These are phyloP conservation scores for Cnemophilus loriae DNA, from an alignment of 2,113 vertebrate genomes.

Conservation along the genomic window DNA sequence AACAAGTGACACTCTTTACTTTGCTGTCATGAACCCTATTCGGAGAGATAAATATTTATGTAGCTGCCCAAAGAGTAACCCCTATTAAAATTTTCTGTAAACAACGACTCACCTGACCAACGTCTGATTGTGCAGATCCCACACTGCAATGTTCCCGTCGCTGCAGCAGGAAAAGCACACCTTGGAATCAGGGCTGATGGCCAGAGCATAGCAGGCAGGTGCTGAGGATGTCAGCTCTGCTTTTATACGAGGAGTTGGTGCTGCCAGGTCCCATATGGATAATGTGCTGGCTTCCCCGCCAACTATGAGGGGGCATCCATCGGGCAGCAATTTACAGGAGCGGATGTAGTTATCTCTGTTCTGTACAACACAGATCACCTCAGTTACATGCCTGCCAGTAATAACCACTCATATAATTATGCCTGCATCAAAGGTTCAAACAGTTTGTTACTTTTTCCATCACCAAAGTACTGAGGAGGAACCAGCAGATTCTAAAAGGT, in stretches of 20 bases:
- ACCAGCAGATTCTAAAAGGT: background rate
- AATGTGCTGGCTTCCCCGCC: conserved; percentile 96
- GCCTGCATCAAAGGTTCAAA: background rate
- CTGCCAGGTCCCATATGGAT: conserved; percentile 98
- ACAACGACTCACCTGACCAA: conserved; percentile 85
- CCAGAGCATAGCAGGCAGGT: conserved; percentile 95
- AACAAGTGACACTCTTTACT: background rate
- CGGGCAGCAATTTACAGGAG: conserved; percentile 82
- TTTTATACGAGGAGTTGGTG: conserved; percentile 96
- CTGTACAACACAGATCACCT: conserved; percentile 72
- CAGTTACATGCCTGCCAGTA: background rate
- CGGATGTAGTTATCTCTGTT: conserved; percentile 99
- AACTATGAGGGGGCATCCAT: conserved; percentile 83
- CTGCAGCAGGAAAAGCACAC: conserved; percentile 99
- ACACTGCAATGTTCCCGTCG: conserved; percentile 98
- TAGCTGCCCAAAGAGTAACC: background rate
- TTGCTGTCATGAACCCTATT: background rate
- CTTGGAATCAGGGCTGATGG: conserved; percentile 98
- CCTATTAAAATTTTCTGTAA: background rate
- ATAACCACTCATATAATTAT: background rate
- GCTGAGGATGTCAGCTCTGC: conserved; percentile 97
- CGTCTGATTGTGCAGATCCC: conserved; percentile 99
- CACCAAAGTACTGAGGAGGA: background rate
- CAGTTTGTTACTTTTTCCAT: background rate
- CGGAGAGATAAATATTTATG: background rate